A percentile compares a stretch with the other conserved stretches of the same genome.
Conservation (phyloP, 2,797 vertebrate genomes). For the Enteromius thamalakanensis region DNA sequence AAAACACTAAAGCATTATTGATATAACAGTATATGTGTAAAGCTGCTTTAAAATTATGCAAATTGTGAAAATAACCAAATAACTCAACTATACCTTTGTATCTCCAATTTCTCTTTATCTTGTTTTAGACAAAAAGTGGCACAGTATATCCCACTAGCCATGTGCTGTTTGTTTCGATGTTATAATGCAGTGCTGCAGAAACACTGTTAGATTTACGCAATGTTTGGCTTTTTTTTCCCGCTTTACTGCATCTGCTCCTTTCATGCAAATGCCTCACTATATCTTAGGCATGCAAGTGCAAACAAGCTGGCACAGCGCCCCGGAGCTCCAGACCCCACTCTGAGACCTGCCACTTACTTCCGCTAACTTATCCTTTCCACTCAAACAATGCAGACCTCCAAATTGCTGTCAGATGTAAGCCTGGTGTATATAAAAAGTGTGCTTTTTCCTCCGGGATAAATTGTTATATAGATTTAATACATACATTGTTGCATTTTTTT, state of each 20-base stretch:
- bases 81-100: neutral
- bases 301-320: slow-evolving; percentile 66
- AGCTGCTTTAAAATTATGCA: neutral
- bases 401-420: slow-evolving; percentile 81
- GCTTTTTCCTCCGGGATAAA: slow-evolving; percentile 69
- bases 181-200: neutral
- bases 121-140: neutral
- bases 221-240: slow-evolving; percentile 38
- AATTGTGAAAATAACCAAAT: neutral
- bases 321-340: slow-evolving; percentile 47
- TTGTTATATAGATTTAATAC: slow-evolving; percentile 65
- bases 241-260: slow-evolving; percentile 60
- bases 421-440: slow-evolving; percentile 67
- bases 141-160: neutral
- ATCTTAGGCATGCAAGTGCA: slow-evolving; percentile 59
- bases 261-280: slow-evolving; percentile 63
- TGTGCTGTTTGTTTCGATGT: slow-evolving; percentile 1
- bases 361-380: slow-evolving; percentile 73
- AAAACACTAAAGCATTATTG: neutral
- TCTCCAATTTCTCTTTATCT: too few species aligned
- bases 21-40: neutral
- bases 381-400: slow-evolving; percentile 75
- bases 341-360: slow-evolving; percentile 67
- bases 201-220: neutral
- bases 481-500: slow-evolving; percentile 19